Base-by-base conservation (phyloP, 2,797 vertebrate species). In the Lacerta viridis region DNA sequence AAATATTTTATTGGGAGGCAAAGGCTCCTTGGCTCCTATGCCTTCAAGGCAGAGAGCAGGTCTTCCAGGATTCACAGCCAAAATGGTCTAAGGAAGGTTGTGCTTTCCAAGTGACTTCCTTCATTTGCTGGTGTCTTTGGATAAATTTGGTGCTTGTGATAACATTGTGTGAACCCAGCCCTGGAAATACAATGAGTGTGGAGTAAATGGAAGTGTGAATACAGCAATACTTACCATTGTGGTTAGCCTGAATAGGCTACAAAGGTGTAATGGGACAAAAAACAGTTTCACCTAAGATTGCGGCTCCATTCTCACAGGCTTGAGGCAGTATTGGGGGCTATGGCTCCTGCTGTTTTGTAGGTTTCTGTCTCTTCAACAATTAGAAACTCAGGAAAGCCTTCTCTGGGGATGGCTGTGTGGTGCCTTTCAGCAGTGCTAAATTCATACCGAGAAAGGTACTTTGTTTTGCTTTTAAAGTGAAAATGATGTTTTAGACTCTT, bases 401-500 rank as follows among this genome's bases (percentile, higher is more conserved):
- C 75, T 87, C 55, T 17, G 17, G 71, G 61, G 77, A 50, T 78
- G 64, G 10, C 80, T 71, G 78, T 10, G 7, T 76, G 41, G 33
- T 59, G 69, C 86, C 80, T 80, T 80, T 90, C 46, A 46, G 27
- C 25, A 20, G 50, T 72, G 41, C n/a, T 33, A 69, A 55, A 75
- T 71, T 84, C 85, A 76, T 11, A 29, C 29, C 17, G n/a, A 5
- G 23, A n/a, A 72, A 68, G 27, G 41, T 33, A 39, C n/a, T 74
- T 77, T 43, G 41, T 80, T 76, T 68, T 87, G 17, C 82, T 81
- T 69, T 87, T 76, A 74, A 81, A 43, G 69, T 1, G 71, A 76
- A 90, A 84, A 78, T 39, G 39, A 66, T 75, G 68, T 87, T 88
- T 81, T 75, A 50, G 59, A 75, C 20, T 33, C 36, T 25, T 87